Evolutionary conservation across 2,888 invertebrate species (phyloP), one percentile per base, ranked within the genome.

Genomic region (Cheilosia pagana): DNA sequence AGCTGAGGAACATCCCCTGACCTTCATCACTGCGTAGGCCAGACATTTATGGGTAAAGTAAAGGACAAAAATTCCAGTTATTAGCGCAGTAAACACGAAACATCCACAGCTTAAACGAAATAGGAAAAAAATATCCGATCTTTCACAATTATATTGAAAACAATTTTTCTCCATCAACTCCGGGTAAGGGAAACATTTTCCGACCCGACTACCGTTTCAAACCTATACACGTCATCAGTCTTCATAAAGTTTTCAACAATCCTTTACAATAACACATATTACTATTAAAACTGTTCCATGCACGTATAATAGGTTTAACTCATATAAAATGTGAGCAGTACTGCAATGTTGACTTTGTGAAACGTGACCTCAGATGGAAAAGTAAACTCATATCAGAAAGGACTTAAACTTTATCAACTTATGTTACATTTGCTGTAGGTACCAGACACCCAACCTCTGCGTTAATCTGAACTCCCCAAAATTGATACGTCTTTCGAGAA

Each of bases 401-500:
- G 21, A 45, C 45, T 45, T 57, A 59, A 57, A 70, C 12, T 70
- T 45, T 57, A 2, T 23, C 23, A 52, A 57, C 57, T 23, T 21
- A 43, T 60, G 60, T 60, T 60, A 43, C 60, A 59, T 23, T 59
- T 16, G 8, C 28, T 28, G 21, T 5, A n/a, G 7, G 39, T 14
- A 45, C 7, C 14, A 50, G 19, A 35, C 60, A 41, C 39, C 28
- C 59, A 71, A 60, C 50, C 71, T 28, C 28, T 28, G 60, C 25
- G 21, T 48, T 59, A 70, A 57, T 70, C 57, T 59, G 57, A 50
- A 59, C 57, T 48, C 12, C 8, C n/a, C 5, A 41, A 41, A 50
- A 71, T 60, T 71, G 71, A 60, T 71, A 71, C 59, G 60, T 71
- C 39, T 60, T 59, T 60, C 6, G n/a, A 8, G 50, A 50, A 71